Evolutionary conservation across 2,797 vertebrate species (phyloP).

Genomic region (Malurus leucopterus): DNA sequence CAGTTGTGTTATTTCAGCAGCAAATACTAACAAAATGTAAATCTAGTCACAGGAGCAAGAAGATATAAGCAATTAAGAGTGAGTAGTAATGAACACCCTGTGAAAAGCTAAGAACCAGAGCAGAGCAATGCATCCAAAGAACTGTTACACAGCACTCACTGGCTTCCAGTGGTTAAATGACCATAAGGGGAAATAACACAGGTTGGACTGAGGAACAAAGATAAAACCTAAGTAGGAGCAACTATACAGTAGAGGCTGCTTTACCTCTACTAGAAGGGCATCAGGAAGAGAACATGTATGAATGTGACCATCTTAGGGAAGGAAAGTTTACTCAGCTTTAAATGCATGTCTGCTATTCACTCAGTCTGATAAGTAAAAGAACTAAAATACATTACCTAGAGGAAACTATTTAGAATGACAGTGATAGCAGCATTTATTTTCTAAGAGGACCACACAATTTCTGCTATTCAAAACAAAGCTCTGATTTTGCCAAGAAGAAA

Average conservation of each 20-base stretch:
- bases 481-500: not conserved
- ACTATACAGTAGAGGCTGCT: not conserved
- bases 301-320: not conserved
- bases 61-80: not conserved
- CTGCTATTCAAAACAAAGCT: not conserved
- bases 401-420: not conserved
- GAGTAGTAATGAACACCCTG: not conserved
- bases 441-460: not conserved
- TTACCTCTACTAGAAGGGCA: not conserved
- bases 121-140: not conserved
- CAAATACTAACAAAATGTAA: not conserved
- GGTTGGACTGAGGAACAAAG: not conserved
- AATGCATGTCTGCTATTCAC: not conserved
- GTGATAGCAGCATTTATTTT: not conserved
- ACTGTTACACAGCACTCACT: not conserved
- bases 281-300: not conserved
- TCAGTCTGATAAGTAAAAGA: not conserved
- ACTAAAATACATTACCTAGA: not conserved
- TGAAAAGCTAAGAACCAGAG: not conserved
- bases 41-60: not conserved
- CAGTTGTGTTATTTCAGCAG: not conserved
- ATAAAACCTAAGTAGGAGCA: not conserved
- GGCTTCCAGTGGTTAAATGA: not conserved
- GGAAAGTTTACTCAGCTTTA: not conserved
- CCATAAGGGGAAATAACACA: not conserved